Evolutionary conservation across 2,888 invertebrate genomes (phyloP).

Genomic region (Diabrotica balteata): DNA sequence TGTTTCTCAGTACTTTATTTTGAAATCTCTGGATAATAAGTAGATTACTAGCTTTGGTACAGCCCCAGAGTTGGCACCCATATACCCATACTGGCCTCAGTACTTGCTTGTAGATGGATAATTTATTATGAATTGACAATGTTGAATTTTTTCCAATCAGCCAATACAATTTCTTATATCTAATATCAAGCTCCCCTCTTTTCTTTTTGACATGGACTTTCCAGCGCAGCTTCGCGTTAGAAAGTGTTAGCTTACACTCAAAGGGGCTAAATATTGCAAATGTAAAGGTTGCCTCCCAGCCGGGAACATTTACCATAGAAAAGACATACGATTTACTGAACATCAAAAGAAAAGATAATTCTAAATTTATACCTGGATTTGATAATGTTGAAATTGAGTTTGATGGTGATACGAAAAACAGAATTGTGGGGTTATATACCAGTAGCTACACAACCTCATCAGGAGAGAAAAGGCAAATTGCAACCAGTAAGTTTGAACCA

Average conservation of each 20-base stretch:
- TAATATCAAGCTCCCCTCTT: no score
- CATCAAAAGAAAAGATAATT: slow-evolving; percentile 44
- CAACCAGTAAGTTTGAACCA: slow-evolving; percentile 93
- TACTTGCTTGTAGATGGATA: no score
- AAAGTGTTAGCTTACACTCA: slow-evolving; percentile 67
- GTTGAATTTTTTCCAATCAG: no score
- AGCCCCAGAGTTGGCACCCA: no score
- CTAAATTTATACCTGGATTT: slow-evolving; percentile 44
- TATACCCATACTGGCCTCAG: no score
- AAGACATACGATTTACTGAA: slow-evolving; percentile 48
- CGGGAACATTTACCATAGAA: slow-evolving; percentile 41
- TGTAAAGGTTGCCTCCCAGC: slow-evolving; percentile 52
- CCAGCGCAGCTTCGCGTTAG: no score
- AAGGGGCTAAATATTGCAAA: slow-evolving; percentile 65
- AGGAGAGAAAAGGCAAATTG: slow-evolving; percentile 68
- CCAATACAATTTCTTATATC: no score
- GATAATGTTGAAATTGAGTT: slow-evolving; percentile 69
- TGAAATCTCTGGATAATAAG: no score
- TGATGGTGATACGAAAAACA: slow-evolving; percentile 69
- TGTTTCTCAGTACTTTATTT: no score
- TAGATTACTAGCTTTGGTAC: no score
- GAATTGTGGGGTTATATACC: slow-evolving; percentile 77
- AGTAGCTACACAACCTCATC: slow-evolving; percentile 66
- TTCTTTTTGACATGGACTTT: no score
- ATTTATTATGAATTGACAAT: no score